Evolutionary conservation across 2,797 vertebrate genomes (phyloP).

Genomic region (Poliocrania exsul): DNA sequence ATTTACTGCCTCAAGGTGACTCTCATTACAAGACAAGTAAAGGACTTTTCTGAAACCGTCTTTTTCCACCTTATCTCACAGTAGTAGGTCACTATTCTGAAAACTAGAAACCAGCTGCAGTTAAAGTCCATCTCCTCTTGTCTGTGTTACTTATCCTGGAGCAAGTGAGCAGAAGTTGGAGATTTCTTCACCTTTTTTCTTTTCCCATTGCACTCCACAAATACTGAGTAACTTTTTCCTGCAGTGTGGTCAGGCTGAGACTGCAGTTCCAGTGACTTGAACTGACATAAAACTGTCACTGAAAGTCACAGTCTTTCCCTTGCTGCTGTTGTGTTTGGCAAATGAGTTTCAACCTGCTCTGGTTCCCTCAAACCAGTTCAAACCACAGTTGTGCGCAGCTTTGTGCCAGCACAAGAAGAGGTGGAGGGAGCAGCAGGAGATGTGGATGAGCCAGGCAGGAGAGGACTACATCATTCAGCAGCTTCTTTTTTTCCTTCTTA

Average conservation of each 20-base stretch:
- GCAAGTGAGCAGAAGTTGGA: not conserved
- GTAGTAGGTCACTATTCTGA: not conserved
- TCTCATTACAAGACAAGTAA: not conserved
- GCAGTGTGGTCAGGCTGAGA: not conserved
- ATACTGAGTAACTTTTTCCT: constrained; percentile 9
- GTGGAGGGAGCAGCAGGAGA: constrained; percentile 5
- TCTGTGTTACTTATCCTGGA: not conserved
- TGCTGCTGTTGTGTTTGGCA: constrained; percentile 1
- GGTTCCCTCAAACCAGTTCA: constrained; percentile 18
- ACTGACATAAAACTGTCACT: constrained; percentile 31
- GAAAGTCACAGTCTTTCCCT: not conserved
- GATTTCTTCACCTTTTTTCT: not conserved
- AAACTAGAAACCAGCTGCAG: not conserved
- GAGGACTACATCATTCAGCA: not conserved
- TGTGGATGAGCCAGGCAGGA: not conserved
- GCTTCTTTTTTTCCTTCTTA: not conserved
- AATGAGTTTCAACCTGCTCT: constrained; percentile 13
- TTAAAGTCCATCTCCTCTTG: not conserved
- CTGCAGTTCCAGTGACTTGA: constrained; percentile 14
- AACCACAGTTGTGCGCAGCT: not conserved
- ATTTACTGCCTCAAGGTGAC: not conserved
- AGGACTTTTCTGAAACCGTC: not conserved
- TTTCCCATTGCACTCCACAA: not conserved
- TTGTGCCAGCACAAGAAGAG: not conserved
- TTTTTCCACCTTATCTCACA: not conserved